Evolutionary conservation across 1,140 invertebrate species (phyloP), one percentile per base, ranked within the genome.

Genomic region (Chelonus insularis): DNA sequence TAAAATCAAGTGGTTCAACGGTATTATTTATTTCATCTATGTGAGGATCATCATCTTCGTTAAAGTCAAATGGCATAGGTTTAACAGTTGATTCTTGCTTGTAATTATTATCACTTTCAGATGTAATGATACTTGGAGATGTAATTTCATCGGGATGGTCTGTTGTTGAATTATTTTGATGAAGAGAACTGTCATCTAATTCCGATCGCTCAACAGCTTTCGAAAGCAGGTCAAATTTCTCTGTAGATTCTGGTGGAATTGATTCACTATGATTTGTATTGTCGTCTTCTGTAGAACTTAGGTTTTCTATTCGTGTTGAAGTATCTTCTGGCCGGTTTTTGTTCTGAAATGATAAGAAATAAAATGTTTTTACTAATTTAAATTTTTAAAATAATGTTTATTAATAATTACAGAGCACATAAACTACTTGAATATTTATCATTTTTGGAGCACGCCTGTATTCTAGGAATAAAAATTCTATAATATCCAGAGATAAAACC

Each of bases 1-100:
- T 74, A 18, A 66, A 76, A 25, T 76, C 70, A 20, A 74, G 55
- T 0, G 72, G 72, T 47, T 75, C 68, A 8, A 68, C 64, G 4
- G 50, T 12, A 34, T 14, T 36, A 7, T 23, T 11, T 5, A 16
- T 52, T 52, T 11, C n/a, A 34, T 52, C 16, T 7, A 8, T 8
- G 5, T 14, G 12, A 16, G 29, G 34, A 48, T 59, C 20, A 36
- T 59, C 12, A 48, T 16, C 54, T 32, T n/a, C 12, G 29, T 25
- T 47, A 52, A 16, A 36, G 11, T 18, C 7, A 23, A 25, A 0
- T 7, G 25, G 21, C 25, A 29, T 29, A 14, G 25, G 18, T 8
- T 54, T 6, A n/a, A 21, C 23, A 25, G 18, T 20, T n/a, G 23
- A 9, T 9, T 43, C 12, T 32, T 32, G 41, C 47, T 23, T 39